Evolutionary conservation across 2,797 vertebrate genomes (phyloP).

Genomic region (Platalea minor): DNA sequence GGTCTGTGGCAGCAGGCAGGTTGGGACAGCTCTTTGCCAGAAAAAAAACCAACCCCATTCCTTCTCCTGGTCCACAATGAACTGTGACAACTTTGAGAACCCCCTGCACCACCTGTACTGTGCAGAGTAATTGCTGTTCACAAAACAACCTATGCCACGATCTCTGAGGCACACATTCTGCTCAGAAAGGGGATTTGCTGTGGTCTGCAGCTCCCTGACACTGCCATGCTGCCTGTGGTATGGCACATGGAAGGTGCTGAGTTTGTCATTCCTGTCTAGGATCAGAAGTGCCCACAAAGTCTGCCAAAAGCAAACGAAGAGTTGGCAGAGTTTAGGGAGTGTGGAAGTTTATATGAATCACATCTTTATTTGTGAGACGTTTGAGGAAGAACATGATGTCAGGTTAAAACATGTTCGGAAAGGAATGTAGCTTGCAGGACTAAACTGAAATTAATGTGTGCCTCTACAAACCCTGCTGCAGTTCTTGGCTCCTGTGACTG

Average conservation of each 20-base stretch:
- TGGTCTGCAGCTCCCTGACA: not conserved
- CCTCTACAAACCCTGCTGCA: constrained; percentile 13
- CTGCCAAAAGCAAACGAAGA: constrained; percentile 55
- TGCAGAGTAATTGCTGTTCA: not conserved
- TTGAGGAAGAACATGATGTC: constrained; percentile 64
- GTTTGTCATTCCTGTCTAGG: not conserved
- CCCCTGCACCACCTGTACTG: not conserved
- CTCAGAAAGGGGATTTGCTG: not conserved
- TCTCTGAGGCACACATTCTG: not conserved
- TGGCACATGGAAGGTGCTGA: not conserved
- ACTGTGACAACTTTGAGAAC: not conserved
- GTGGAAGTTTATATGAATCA: constrained; percentile 61
- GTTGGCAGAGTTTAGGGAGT: constrained; percentile 22
- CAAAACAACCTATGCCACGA: not conserved
- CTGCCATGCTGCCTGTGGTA: not conserved
- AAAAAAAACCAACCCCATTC: not conserved
- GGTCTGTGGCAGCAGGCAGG: not conserved
- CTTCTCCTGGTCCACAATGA: not conserved
- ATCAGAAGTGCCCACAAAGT: constrained; percentile 9
- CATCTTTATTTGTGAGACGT: constrained; percentile 53
- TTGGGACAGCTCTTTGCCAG: not conserved
- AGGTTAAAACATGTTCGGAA: constrained; percentile 62
- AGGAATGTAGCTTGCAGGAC: constrained; percentile 59
- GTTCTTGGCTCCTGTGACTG: constrained; percentile 34
- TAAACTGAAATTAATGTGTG: constrained; percentile 47